phyloP scores from a whole-genome alignment of 1,140 invertebrate genomes.

The Whitmania pigra region DNA sequence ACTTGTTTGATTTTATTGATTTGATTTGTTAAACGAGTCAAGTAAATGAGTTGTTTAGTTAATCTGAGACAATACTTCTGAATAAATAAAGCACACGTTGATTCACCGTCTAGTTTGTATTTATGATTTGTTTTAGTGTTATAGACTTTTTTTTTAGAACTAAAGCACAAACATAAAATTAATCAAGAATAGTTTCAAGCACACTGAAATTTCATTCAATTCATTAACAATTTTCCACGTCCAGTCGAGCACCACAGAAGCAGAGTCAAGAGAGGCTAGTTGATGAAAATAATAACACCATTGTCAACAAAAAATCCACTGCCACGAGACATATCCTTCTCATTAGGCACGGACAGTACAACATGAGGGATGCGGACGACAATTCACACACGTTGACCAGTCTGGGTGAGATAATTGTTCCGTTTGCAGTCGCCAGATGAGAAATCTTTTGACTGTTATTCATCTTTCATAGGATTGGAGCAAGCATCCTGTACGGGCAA shows the following conservation, averaged over 20 bases:
- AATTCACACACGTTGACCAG: constrained; percentile 63
- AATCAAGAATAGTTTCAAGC: too few species aligned
- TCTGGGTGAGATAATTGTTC: constrained; percentile 49
- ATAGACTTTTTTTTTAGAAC: too few species aligned
- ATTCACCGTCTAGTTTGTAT: too few species aligned
- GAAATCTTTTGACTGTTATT: constrained; percentile 25
- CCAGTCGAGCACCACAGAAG: not conserved
- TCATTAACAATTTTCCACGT: too few species aligned
- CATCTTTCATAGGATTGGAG: constrained; percentile 51
- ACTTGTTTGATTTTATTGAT: not conserved
- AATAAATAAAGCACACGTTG: too few species aligned
- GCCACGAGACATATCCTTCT: constrained; percentile 71
- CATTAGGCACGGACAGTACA: constrained; percentile 88
- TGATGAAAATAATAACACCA: not conserved
- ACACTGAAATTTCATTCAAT: too few species aligned
- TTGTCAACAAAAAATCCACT: constrained; percentile 43
- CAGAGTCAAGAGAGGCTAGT: not conserved
- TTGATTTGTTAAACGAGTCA: too few species aligned
- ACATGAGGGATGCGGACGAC: constrained; percentile 58
- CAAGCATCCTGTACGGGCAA: constrained; percentile 70
- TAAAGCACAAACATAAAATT: too few species aligned
- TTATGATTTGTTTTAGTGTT: too few species aligned
- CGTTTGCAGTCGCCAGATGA: constrained; percentile 8
- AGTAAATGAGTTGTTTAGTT: too few species aligned
- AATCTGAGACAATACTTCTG: too few species aligned